Evolutionary conservation across 2,113 vertebrate genomes (phyloP).

Genomic region (Mesoclemmys tuberculata): DNA sequence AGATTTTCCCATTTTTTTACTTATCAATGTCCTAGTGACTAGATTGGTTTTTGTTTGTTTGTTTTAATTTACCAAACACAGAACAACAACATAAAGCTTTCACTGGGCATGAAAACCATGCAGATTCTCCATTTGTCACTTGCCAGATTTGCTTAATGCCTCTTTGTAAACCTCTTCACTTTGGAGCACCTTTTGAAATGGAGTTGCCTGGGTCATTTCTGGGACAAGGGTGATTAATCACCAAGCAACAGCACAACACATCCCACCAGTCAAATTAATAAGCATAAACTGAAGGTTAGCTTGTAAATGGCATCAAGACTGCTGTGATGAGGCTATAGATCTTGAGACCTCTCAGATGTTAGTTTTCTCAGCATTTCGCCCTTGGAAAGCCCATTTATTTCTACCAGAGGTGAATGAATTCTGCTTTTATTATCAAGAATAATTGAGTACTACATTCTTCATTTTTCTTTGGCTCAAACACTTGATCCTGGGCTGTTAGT

Average conservation of each 20-base stretch:
- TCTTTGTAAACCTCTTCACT: not conserved
- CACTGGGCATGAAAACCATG: not conserved
- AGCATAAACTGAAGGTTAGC: not conserved
- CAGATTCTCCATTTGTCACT: not conserved
- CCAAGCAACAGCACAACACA: not conserved
- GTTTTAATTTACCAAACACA: too few species aligned
- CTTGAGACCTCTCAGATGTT: not conserved
- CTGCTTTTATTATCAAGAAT: not conserved
- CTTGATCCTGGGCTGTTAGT: not conserved
- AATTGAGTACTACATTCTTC: not conserved
- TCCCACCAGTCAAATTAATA: not conserved
- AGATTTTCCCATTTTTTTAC: not conserved
- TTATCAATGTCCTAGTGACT: not conserved
- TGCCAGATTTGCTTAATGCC: not conserved
- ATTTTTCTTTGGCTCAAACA: slow-evolving; percentile 8
- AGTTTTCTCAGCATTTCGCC: not conserved
- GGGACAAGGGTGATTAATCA: slow-evolving; percentile 32
- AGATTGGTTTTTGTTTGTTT: too few species aligned
- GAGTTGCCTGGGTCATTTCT: not conserved
- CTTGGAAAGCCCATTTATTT: not conserved
- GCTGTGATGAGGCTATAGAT: not conserved
- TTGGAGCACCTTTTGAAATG: not conserved
- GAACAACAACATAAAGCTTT: not conserved
- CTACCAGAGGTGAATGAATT: not conserved
- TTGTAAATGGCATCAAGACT: slow-evolving; percentile 1